A percentile compares a stretch with the other conserved stretches of the same genome.
phyloP scores from a whole-genome alignment of 2,113 vertebrate species.

The Lipotes vexillifer region DNA sequence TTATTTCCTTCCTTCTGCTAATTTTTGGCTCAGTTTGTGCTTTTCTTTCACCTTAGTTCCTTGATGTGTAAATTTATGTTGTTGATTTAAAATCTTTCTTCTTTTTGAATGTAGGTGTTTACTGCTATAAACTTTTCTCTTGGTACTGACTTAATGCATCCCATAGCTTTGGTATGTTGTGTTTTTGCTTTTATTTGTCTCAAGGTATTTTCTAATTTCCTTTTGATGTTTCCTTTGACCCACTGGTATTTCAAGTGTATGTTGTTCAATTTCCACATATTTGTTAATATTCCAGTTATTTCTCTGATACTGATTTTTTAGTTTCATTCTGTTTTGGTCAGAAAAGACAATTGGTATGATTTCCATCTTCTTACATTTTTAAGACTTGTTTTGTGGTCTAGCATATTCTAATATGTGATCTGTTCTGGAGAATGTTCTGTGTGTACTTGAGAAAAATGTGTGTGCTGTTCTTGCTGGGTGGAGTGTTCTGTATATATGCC shows the following conservation, averaged over 20 bases:
- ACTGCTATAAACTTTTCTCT: not conserved
- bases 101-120: not conserved
- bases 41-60: not conserved
- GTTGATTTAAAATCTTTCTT: not conserved
- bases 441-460: not conserved
- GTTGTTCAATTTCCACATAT: not conserved
- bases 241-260: not conserved
- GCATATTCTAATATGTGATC: not conserved
- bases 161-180: not conserved
- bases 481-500: not conserved
- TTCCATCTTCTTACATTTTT: not conserved
- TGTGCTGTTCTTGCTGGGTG: not conserved
- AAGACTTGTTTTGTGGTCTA: not conserved
- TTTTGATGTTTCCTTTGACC: not conserved
- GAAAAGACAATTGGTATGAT: not conserved
- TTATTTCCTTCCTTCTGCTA: not conserved
- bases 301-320: not conserved
- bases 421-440: not conserved
- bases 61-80: not conserved
- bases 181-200: not conserved
- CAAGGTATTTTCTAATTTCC: not conserved
- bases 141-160: accelerated
- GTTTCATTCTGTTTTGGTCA: not conserved
- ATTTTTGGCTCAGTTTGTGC: not conserved
- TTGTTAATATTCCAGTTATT: not conserved